A percentile compares a stretch with the other conserved stretches of the same genome.
Conservation (phyloP, 2,797 vertebrate genomes). For the Poecilia picta region DNA sequence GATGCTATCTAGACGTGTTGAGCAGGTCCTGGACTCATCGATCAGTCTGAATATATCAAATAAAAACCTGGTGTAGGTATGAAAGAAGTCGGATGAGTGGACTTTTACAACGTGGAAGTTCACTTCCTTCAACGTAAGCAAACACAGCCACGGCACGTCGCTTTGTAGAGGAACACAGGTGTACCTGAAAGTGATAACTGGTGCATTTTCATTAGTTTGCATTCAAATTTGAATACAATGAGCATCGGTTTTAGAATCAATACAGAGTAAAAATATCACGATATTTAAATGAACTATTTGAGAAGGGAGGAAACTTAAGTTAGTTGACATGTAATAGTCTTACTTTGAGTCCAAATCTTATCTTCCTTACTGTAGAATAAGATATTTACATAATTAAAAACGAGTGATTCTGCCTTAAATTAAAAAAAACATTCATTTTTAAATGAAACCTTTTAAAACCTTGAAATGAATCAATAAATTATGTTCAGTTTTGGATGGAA, state of each 20-base stretch:
- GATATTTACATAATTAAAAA: background rate
- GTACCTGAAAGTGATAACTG: background rate
- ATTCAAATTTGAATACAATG: conserved; percentile 18
- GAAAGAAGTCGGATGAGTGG: background rate
- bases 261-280: background rate
- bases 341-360: background rate
- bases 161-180: background rate
- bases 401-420: background rate
- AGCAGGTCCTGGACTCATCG: background rate
- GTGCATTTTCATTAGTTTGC: conserved; percentile 19
- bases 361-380: background rate
- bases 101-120: background rate
- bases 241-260: background rate
- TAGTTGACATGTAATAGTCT: background rate
- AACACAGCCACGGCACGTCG: background rate
- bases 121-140: conserved; percentile 16
- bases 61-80: background rate
- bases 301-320: background rate
- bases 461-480: background rate
- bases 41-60: background rate
- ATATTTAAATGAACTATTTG: background rate
- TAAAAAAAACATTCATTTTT: background rate
- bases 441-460: background rate
- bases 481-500: background rate
- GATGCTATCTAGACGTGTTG: background rate